Conservation (phyloP, 2,797 vertebrate species). For the Chaunax sp. region DNA sequence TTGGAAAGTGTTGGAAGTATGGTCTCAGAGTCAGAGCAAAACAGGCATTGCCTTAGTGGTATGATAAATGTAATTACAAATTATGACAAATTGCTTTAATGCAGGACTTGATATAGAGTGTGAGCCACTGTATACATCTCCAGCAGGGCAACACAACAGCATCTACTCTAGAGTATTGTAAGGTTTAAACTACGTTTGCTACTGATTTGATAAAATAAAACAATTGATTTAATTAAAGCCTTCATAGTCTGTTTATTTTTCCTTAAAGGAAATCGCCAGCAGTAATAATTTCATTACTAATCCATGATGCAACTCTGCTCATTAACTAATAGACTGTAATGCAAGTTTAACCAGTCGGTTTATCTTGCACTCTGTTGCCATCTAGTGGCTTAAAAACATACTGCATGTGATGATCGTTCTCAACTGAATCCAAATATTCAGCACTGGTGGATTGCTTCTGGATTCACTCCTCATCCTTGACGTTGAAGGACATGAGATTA, state of each 20-base stretch:
- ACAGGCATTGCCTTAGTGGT: constrained; percentile 64
- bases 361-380: constrained; percentile 74
- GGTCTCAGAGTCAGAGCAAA: constrained; percentile 48
- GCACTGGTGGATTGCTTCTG: constrained; percentile 1
- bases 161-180: constrained; percentile 8
- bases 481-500: constrained; percentile 19
- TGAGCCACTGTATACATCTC: constrained; percentile 42
- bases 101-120: constrained; percentile 44
- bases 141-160: constrained; percentile 48
- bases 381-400: constrained; percentile 66
- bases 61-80: constrained; percentile 66
- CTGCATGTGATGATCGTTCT: background rate
- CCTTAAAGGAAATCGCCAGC: constrained; percentile 54
- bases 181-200: no score
- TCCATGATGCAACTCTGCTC: constrained; percentile 55
- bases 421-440: constrained; percentile 22
- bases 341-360: constrained; percentile 57
- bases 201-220: constrained; percentile 23
- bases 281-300: constrained; percentile 66
- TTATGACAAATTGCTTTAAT: constrained; percentile 77
- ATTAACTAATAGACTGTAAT: constrained; percentile 47
- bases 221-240: constrained; percentile 33
- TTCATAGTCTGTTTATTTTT: constrained; percentile 46
- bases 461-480: constrained; percentile 10
- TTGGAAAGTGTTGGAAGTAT: constrained; percentile 70